Base-by-base conservation (phyloP, 2,797 vertebrate genomes). In the Poeciliopsis turneri region DNA sequence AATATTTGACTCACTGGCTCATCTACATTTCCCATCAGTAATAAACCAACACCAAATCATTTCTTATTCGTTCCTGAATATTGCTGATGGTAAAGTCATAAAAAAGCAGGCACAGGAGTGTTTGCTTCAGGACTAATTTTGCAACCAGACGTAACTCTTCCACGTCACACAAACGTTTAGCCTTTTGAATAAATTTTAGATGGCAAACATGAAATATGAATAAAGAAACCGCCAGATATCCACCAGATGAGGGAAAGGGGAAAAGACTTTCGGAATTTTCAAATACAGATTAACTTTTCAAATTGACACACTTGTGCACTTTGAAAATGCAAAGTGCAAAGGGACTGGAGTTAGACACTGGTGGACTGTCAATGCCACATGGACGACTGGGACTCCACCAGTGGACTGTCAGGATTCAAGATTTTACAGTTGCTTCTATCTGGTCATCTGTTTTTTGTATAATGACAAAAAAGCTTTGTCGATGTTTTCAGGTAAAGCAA, bases 131-230 rank as follows among this genome's bases (percentile, higher is more conserved):
- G 47, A 77, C 39, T 57, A 6, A 81, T 77, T 79, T 49, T 64
- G 94, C 94, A 25, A 75, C 92, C 93, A 61, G 61, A 0, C 5
- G 10, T 20, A 72, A 47, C 43, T 11, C 46, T 46, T 51, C 30
- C 18, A n/a, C 13, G 2, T 80, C n/a, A 75, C 45, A 36, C 36
- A 46, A 36, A 95, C 95, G 91, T 93, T 94, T 94, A 94, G 93
- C 92, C 91, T 89, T 3, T 75, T 72, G 78, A 47, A 85, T 75
- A 55, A 49, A 76, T 49, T 46, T 73, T 23, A 77, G 78, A 72
- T 68, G 15, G 33, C 36, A 57, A 55, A 30, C 78, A 80, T 41
- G 36, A 80, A 82, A 59, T 72, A 36, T 12, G 53, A n/a, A 13
- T 61, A 39, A 36, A 59, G 16, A 69, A 30, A 61, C 72, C 18